Base-by-base conservation (phyloP, 2,797 vertebrate species). In the Argyrosomus regius region DNA sequence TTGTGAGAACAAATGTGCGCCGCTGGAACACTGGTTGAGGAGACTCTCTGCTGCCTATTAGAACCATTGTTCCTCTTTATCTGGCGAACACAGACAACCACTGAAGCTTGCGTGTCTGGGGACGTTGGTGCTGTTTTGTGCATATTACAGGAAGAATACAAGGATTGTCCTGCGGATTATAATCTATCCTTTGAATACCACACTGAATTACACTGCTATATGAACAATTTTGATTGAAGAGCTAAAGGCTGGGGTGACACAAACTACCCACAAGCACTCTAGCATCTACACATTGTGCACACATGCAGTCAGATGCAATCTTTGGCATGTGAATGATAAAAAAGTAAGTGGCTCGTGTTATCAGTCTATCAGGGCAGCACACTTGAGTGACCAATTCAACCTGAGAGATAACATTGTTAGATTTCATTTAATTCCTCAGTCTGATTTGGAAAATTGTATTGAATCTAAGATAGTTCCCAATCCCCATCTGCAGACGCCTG, bases 31-130 rank as follows among this genome's bases (percentile, higher is more conserved):
- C 92, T 91, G 94, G 95, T 91, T 83, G 82, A 75, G 79, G 87
- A 84, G 87, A 78, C 94, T 96, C 91, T 92, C 90, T 88, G 89
- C 84, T 82, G 94, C 86, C 94, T 96, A 96, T 96, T 96, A 96
- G 95, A 94, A 88, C 70, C 85, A 96, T 97, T 97, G 95, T 97
- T 95, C 86, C 80, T 89, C 87, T 91, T 95, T 97, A 97, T 97
- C 96, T 96, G 94, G 93, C 91, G 91, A 95, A 94, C 91, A 92
- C 94, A 97, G 95, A 85, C 90, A 91, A 84, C 73, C 87, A 87
- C 84, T 82, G 82, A 92, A 91, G 83, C 93, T 87, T 76, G 91
- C 90, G 80, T 41, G 86, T 86, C 88, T 87, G 90, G 85, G 83
- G 88, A 93, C 10, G 77, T 24, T 69, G 78, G 24, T 35, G 70